phyloP scores from a whole-genome alignment of 2,888 invertebrate species.

The Mythimna lalbum region DNA sequence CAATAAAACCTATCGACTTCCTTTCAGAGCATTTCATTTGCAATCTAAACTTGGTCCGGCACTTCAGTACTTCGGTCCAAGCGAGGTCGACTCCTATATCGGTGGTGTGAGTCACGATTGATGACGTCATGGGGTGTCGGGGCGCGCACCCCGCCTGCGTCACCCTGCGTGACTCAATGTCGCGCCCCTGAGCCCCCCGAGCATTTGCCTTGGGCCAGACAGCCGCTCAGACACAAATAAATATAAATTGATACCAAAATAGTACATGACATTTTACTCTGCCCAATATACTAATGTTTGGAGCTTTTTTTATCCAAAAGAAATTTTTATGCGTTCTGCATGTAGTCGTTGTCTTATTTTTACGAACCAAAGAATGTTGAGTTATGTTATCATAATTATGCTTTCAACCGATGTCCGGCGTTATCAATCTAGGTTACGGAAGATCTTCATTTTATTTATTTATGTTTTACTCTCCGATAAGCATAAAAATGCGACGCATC shows the following conservation, averaged over 20 bases:
- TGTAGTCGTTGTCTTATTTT: slow-evolving; percentile 13
- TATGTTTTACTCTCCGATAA: slow-evolving; percentile 36
- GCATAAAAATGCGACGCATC: slow-evolving; percentile 7
- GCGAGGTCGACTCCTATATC: slow-evolving; percentile 73
- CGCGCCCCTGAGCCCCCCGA: slow-evolving; percentile 71
- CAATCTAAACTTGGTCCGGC: slow-evolving; percentile 57
- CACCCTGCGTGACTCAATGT: slow-evolving; percentile 80
- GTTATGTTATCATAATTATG: slow-evolving; percentile 55
- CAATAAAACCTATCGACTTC: slow-evolving; percentile 66
- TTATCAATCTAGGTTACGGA: slow-evolving; percentile 60
- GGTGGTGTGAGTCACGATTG: slow-evolving; percentile 78
- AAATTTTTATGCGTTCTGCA: neutral
- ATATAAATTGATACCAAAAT: slow-evolving; percentile 70
- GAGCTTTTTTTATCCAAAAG: slow-evolving; percentile 4
- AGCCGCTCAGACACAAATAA: slow-evolving; percentile 74
- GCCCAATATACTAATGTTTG: slow-evolving; percentile 11
- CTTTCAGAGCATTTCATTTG: slow-evolving; percentile 58
- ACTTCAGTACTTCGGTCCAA: slow-evolving; percentile 23
- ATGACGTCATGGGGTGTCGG: slow-evolving; percentile 82
- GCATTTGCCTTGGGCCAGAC: slow-evolving; percentile 69
- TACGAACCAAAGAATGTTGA: slow-evolving; percentile 19
- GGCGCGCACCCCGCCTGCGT: slow-evolving; percentile 77
- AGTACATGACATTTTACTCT: slow-evolving; percentile 45
- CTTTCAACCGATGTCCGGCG: slow-evolving; percentile 50
- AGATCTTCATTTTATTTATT: slow-evolving; percentile 44